Evolutionary conservation across 2,113 vertebrate species (phyloP).

Genomic region (Catharus minimus): DNA sequence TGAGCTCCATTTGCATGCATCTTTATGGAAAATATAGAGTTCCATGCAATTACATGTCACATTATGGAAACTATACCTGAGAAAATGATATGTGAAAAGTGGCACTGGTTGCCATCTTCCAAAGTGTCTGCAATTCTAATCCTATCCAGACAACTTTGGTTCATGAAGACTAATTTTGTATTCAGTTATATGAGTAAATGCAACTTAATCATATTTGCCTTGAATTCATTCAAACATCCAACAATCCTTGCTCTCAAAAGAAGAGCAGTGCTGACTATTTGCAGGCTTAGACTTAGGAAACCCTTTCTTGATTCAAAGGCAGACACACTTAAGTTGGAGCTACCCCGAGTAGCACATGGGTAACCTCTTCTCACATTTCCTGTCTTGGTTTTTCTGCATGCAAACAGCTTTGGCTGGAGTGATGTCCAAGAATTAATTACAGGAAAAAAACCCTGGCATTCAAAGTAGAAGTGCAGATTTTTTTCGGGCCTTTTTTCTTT

Average conservation of each 20-base stretch:
- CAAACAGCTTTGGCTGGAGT: background rate
- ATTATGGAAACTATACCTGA: background rate
- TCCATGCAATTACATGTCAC: background rate
- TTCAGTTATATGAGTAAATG: conserved; percentile 2
- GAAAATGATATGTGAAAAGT: background rate
- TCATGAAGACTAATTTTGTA: background rate
- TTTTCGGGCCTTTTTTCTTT: background rate
- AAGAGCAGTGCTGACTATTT: background rate
- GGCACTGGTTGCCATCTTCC: background rate
- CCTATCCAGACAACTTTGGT: background rate
- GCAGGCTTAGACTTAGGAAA: background rate
- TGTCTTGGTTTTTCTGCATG: background rate
- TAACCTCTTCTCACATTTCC: background rate
- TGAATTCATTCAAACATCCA: background rate
- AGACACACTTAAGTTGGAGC: background rate
- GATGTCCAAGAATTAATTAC: background rate
- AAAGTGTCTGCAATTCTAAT: background rate
- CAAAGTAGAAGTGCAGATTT: background rate
- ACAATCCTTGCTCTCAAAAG: background rate
- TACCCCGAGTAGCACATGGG: background rate
- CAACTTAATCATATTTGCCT: background rate
- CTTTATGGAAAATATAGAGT: conserved; percentile 4
- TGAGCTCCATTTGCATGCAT: conserved; percentile 29
- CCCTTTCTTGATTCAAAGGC: background rate
- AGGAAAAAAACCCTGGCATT: background rate